Conservation (phyloP, 2,113 vertebrate species). For the Kobus ellipsiprymnus region DNA sequence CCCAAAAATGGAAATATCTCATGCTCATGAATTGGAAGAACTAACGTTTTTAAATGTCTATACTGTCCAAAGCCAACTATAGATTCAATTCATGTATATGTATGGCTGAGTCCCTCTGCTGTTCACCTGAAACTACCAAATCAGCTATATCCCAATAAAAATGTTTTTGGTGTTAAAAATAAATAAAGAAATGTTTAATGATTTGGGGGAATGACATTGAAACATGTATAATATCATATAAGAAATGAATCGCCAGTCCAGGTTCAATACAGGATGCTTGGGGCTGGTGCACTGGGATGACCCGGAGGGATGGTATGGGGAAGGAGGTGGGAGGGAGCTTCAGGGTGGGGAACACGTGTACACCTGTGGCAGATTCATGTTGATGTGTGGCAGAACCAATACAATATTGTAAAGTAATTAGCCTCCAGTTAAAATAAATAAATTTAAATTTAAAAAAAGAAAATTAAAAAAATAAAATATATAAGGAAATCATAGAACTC, state of each 20-base stretch:
- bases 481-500: not conserved
- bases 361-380: rapidly evolving
- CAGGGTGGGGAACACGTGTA: too few relatives aligned
- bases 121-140: not conserved
- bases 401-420: too few relatives aligned
- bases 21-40: not conserved
- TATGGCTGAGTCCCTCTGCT: not conserved
- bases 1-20: not conserved
- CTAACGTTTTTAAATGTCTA: not conserved
- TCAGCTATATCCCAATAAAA: not conserved
- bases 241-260: too few relatives aligned
- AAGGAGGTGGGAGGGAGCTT: too few relatives aligned
- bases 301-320: too few relatives aligned
- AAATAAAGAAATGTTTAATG: not conserved
- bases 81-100: not conserved
- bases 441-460: too few relatives aligned
- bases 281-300: too few relatives aligned
- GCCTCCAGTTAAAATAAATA: too few relatives aligned
- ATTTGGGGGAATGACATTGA: too few relatives aligned
- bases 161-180: not conserved
- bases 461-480: not conserved
- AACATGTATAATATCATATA: too few relatives aligned
- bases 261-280: too few relatives aligned
- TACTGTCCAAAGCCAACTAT: not conserved
- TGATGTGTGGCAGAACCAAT: too few relatives aligned